phyloP scores from a whole-genome alignment of 2,888 invertebrate species.

The Rhodophaea formosa region DNA sequence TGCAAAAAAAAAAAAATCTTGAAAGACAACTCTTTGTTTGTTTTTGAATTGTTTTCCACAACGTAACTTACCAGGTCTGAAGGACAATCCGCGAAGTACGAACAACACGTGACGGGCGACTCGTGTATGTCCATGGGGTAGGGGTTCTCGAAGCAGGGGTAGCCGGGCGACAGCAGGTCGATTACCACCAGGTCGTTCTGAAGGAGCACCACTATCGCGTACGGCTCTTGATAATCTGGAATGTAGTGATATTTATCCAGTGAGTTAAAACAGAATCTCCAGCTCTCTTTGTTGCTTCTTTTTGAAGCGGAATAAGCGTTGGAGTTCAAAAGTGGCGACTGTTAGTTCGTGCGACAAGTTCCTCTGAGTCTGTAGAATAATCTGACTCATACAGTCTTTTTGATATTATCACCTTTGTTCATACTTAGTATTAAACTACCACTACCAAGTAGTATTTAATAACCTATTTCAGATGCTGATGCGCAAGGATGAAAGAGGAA shows the following conservation, averaged over 20 bases:
- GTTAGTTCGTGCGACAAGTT: too few relatives aligned
- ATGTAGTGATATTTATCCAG: constrained; percentile 29
- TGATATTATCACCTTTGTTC: too few relatives aligned
- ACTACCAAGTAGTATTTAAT: too few relatives aligned
- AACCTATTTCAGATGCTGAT: too few relatives aligned
- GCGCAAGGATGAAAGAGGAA: too few relatives aligned
- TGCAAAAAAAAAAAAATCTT: too few relatives aligned
- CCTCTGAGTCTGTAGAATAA: too few relatives aligned
- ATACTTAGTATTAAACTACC: too few relatives aligned
- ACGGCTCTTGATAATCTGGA: constrained; percentile 97
- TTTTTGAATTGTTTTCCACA: not conserved
- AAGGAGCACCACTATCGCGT: constrained; percentile 97
- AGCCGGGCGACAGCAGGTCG: constrained; percentile 96
- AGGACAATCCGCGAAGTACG: constrained; percentile 98
- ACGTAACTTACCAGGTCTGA: constrained; percentile 89
- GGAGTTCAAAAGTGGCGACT: too few relatives aligned
- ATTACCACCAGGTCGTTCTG: constrained; percentile 99
- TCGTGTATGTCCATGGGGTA: constrained; percentile 99
- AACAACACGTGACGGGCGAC: constrained; percentile 97
- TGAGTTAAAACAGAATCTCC: constrained; percentile 17
- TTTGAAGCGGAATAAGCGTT: not conserved
- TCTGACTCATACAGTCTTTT: too few relatives aligned
- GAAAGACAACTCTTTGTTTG: too few relatives aligned
- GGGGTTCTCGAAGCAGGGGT: constrained; percentile 99
- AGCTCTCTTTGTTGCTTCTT: not conserved